Base-by-base conservation (phyloP, 2,888 invertebrate genomes). In the Teleiodes luculella region DNA sequence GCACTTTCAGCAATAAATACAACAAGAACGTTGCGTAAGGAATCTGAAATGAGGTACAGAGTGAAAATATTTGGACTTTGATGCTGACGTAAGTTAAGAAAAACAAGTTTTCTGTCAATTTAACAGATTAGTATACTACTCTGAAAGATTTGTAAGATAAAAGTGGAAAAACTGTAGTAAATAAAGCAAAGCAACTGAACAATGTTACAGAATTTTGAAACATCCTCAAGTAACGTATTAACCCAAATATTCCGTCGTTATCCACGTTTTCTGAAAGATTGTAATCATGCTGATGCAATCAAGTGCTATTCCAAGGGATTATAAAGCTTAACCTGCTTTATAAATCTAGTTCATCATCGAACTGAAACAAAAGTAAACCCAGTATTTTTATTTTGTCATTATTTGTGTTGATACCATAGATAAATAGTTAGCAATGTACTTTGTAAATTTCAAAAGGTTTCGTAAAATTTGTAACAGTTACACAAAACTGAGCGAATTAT, bases 51-150 rank as follows among this genome's bases (percentile, higher is more conserved):
- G 16, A 31, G 16, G 28, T 43, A 43, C 13, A 18, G 7, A 18
- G 39, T 41, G 39, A 41, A 43, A 43, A 43, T 28, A 13, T 43
- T 43, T 43, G 43, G 28, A 43, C 20, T 43, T 43, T 43, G 28
- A 43, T 4, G 24, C 39, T 41, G 39, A 20, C 39, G 39, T 39
- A 43, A 43, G 20, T 24, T 18, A 8, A 43, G 6, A n/a, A n/a
- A 43, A 43, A 28, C 1, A n/a, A 20, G n/a, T n/a, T n/a, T 3
- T n/a, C 11, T n/a, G n/a, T n/a, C 13, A 43, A 11, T 5, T n/a
- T 28, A 43, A 13, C 28, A 28, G 7, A 2, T 13, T 13, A 6
- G 7, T 24, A 43, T 28, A 28, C 3, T 13, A 1, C 13, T 28
- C 13, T 13, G n/a, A 28, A 13, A 24, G 20, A 18, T 4, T n/a